Base-by-base conservation (phyloP, 2,888 invertebrate species). In the Cinara cedri region DNA sequence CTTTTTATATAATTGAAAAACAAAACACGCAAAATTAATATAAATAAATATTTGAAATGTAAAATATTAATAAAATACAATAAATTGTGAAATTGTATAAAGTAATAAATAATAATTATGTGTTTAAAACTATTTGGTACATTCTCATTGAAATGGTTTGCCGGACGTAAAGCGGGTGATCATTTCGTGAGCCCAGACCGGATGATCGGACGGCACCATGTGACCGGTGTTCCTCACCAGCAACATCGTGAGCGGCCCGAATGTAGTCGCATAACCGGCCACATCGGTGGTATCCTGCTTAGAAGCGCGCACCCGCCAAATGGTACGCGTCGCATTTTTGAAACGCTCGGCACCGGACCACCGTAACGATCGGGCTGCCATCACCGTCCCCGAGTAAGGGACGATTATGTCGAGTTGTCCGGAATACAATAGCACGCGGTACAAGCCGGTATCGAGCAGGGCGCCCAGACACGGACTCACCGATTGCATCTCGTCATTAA, bases 391-490 rank as follows among this genome's bases (percentile, higher is more conserved):
- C 13, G 46, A 94, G 86, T 95, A 94, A 0, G 95, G 94, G 0
- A 96, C 93, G 82, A 96, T 94, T n/a, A 97, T 92, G 85, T 97
- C 97, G 82, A 96, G 85, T 85, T 97, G 96, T 0, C 97, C 97
- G 84, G 91, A 95, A 84, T 81, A 81, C 49, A 81, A n/a, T 13
- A 81, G 66, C 13, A 78, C 78, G 14, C 72, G 76, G 49, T 76
- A 78, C n/a, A 14, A 11, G 13, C 78, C 68, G n/a, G 72, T n/a
- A 55, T 78, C 71, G 13, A 78, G 44, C n/a, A 60, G 14, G 21
- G 21, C 54, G 19, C 65, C 55, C 9, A 81, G 14, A 89, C 91
- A 91, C 0, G 89, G 89, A 9, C 92, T 92, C 10, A 94, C 91
- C 0, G 92, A 92, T 84, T 93, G 90, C 92, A 95, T 93, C 0